Evolutionary conservation across 1,140 invertebrate genomes (phyloP).

Genomic region (Drosophila ogumai): DNA sequence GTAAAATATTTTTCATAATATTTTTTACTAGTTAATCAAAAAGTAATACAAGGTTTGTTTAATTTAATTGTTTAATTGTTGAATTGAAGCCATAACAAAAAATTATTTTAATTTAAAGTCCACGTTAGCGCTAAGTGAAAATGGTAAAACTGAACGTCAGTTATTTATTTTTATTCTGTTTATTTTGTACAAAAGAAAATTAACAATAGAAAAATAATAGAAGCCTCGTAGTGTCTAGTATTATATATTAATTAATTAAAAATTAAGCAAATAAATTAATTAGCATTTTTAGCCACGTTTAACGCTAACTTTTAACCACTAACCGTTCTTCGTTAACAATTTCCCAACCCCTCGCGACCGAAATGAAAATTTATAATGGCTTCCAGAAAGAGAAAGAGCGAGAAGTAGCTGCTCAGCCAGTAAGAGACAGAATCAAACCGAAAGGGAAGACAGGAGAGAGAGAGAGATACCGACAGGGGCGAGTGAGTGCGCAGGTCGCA

Average conservation of each 20-base stretch:
- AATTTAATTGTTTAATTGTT: too few relatives aligned
- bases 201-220: too few relatives aligned
- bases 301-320: not conserved
- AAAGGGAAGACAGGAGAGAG: not conserved
- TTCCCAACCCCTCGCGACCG: slow-evolving; percentile 5
- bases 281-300: not conserved
- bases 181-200: too few relatives aligned
- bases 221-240: too few relatives aligned
- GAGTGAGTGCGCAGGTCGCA: slow-evolving; percentile 32
- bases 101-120: too few relatives aligned
- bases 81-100: too few relatives aligned
- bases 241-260: not conserved
- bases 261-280: not conserved
- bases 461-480: slow-evolving; percentile 7
- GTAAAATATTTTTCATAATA: too few relatives aligned
- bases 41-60: too few relatives aligned
- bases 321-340: slow-evolving; percentile 11
- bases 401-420: not conserved
- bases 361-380: slow-evolving; percentile 70
- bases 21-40: too few relatives aligned
- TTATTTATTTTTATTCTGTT: too few relatives aligned
- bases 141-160: too few relatives aligned
- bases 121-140: too few relatives aligned
- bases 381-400: slow-evolving; percentile 45
- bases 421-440: not conserved